A percentile compares a stretch with the other conserved stretches of the same genome.
Conservation (phyloP, 1,140 invertebrate genomes). For the Lethrus apterus region DNA sequence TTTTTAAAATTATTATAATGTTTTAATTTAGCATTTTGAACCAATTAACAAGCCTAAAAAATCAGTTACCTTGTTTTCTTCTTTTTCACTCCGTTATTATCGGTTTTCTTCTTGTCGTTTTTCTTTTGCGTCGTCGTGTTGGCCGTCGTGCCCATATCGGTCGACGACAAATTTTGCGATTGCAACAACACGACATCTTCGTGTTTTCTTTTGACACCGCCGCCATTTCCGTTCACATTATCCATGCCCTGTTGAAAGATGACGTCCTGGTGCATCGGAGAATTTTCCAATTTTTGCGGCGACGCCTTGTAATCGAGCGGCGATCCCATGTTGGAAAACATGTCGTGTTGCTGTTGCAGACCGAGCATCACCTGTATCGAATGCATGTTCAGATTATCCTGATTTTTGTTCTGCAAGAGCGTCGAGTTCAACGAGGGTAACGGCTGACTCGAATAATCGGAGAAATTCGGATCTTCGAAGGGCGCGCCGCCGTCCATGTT, state of each 20-base stretch:
- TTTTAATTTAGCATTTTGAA: too few relatives aligned
- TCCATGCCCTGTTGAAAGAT: conserved; percentile 36
- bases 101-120: conserved; percentile 73
- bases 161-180: conserved; percentile 36
- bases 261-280: conserved; percentile 38
- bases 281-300: conserved; percentile 32
- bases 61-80: conserved; percentile 79
- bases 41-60: too few relatives aligned
- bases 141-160: conserved; percentile 32
- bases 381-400: conserved; percentile 47
- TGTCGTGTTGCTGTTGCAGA: conserved; percentile 47
- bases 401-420: conserved; percentile 38
- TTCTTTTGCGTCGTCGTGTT: conserved; percentile 34
- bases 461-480: conserved; percentile 69
- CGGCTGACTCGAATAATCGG: conserved; percentile 59
- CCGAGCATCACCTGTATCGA: conserved; percentile 69
- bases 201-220: conserved; percentile 45
- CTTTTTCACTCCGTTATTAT: conserved; percentile 84
- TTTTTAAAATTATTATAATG: too few relatives aligned
- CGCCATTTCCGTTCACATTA: conserved; percentile 38
- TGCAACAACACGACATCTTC: conserved; percentile 47
- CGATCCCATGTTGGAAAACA: conserved; percentile 37
- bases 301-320: conserved; percentile 38
- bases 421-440: conserved; percentile 44
- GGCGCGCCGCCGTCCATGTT: conserved; percentile 55